Evolutionary conservation across 2,888 invertebrate genomes (phyloP).

Genomic region (Timema podura): DNA sequence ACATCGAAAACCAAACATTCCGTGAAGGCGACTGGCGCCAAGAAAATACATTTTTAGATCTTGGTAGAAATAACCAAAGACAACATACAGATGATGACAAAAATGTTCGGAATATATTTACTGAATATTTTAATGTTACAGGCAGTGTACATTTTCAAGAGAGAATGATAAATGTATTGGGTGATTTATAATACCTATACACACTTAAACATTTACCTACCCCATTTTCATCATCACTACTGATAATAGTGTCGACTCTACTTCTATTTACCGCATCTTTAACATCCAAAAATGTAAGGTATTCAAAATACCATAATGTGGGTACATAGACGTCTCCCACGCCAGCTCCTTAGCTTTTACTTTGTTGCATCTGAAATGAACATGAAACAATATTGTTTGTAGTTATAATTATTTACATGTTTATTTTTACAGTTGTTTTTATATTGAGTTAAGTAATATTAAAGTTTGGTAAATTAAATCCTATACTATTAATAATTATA

Average conservation of each 20-base stretch:
- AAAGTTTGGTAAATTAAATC: too few relatives aligned
- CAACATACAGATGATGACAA: neutral
- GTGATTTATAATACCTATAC: neutral
- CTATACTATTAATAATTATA: too few relatives aligned
- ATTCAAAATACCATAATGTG: neutral
- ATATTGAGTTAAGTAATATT: too few relatives aligned
- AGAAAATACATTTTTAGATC: neutral
- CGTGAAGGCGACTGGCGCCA: conserved; percentile 15
- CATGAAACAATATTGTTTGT: too few relatives aligned
- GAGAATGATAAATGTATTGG: conserved; percentile 1
- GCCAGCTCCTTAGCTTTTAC: neutral
- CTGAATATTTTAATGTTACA: neutral
- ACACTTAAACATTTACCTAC: neutral
- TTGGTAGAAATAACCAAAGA: conserved; percentile 2
- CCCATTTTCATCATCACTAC: neutral
- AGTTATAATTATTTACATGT: too few relatives aligned
- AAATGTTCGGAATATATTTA: conserved; percentile 10
- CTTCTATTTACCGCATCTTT: conserved; percentile 1
- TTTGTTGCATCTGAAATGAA: too few relatives aligned
- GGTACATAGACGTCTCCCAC: neutral
- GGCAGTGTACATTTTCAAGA: conserved; percentile 5
- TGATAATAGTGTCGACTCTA: conserved; percentile 3
- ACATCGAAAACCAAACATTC: conserved; percentile 12
- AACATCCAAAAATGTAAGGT: neutral
- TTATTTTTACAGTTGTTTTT: too few relatives aligned